Percentiles rank a stretch among this genome's conserved stretches.
These are phyloP conservation scores for Idaea biselata DNA, from an alignment of 2,888 invertebrate species.

Conservation along the genomic window DNA sequence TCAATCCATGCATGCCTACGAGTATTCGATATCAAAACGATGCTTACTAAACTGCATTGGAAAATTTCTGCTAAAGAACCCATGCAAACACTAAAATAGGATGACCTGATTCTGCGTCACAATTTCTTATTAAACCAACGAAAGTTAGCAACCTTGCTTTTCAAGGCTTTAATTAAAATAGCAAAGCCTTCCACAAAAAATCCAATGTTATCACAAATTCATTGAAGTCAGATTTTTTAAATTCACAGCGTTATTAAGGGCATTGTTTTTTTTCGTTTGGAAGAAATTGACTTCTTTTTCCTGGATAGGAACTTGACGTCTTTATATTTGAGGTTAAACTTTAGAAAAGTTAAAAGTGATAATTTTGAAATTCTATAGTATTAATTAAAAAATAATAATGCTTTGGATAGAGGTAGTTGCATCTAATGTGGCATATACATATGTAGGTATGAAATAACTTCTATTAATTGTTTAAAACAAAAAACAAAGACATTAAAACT, in stretches of 20 bases:
- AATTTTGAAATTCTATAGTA: too few relatives aligned
- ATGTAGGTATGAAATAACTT: too few relatives aligned
- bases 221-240: slow-evolving; percentile 15
- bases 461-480: too few relatives aligned
- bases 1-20: background rate
- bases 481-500: too few relatives aligned
- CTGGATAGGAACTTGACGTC: background rate
- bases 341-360: background rate
- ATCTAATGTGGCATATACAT: too few relatives aligned
- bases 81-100: background rate
- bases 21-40: background rate
- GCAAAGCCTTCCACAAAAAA: slow-evolving; percentile 6
- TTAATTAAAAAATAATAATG: too few relatives aligned
- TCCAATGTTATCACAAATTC: slow-evolving; percentile 13
- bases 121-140: background rate
- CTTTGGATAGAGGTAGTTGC: too few relatives aligned
- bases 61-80: background rate
- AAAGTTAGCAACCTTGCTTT: background rate
- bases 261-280: background rate
- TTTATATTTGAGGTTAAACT: background rate
- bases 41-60: background rate
- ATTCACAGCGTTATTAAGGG: slow-evolving; percentile 4
- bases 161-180: background rate
- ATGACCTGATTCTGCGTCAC: background rate
- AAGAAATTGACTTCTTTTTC: background rate